Base-by-base conservation (phyloP, 2,888 invertebrate genomes). In the Anthophora plumipes region DNA sequence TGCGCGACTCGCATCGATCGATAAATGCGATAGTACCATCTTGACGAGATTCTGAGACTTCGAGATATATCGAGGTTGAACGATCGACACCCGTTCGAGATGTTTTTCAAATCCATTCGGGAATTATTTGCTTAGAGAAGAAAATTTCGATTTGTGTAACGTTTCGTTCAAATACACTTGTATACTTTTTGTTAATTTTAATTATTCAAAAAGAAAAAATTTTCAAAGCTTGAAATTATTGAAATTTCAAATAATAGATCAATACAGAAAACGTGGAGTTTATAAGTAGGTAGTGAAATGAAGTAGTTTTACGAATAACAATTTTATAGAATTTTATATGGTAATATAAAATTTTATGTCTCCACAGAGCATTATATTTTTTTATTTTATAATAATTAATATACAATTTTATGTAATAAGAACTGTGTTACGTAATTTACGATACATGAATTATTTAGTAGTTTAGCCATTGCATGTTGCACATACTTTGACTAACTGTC, bases 1-100 rank as follows among this genome's bases (percentile, higher is more conserved):
- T 84, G 85, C 83, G 84, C 84, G 80, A 85, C 77, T 85, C 78
- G 82, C 77, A 75, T 79, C 83, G 79, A 83, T 83, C 83, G 83
- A 82, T 83, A 83, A 79, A 57, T 79, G 67, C 82, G 83, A 83
- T 82, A 82, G 57, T 59, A 64, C 48, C 11, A 55, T 69, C 46
- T 37, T 12, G 39, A 59, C 78, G 57, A 67, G 79, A 66, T 67
- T 63, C 31, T 11, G 50, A 50, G 61, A 75, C 55, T 52, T 82
- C 82, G 81, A 81, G 59, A 60, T 61, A 67, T 69, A 20, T 61
- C 61, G 67, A 41, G 5, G 17, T 11, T 48, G 37, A 0, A 14
- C 3, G 20, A 54, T 63, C 63, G 22, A 59, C 52, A 25, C 5
- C n/a, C 1, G 6, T 17, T 11, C 43, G 57, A 66, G 50, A 50